Conservation (phyloP, 2,113 vertebrate genomes). For the Furnarius figulus region DNA sequence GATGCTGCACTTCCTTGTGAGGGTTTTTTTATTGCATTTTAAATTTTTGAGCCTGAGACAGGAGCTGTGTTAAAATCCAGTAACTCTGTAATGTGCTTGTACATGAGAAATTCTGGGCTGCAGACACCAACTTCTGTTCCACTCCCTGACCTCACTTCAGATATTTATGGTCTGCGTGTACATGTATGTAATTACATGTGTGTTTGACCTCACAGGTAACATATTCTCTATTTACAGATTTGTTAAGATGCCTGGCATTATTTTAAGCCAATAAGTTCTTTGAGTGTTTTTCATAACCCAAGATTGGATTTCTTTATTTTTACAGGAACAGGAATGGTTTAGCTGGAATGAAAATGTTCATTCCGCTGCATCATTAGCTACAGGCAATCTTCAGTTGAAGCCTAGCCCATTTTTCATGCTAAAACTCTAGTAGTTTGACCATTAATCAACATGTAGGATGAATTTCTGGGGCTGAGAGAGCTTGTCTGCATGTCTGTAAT, state of each 20-base stretch:
- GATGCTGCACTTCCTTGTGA: constrained; percentile 52
- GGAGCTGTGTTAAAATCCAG: constrained; percentile 33
- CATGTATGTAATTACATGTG: neutral
- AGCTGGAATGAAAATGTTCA: constrained; percentile 47
- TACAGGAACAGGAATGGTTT: constrained; percentile 37
- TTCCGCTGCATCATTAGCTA: constrained; percentile 49
- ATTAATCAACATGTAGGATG: constrained; percentile 28
- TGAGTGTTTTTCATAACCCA: constrained; percentile 4
- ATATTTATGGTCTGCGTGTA: neutral
- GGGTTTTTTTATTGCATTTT: neutral
- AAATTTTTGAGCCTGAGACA: neutral
- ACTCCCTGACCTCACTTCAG: neutral
- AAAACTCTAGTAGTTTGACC: constrained; percentile 23
- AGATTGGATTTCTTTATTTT: constrained; percentile 51
- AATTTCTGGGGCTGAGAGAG: constrained; percentile 10
- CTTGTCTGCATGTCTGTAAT: constrained; percentile 27
- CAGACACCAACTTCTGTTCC: neutral
- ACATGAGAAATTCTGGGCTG: neutral
- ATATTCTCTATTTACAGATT: neutral
- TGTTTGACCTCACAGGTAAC: neutral
- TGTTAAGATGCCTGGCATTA: neutral
- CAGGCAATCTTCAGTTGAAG: constrained; percentile 31
- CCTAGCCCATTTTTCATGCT: constrained; percentile 35
- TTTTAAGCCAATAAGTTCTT: constrained; percentile 4
- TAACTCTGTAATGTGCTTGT: neutral